Evolutionary conservation across 2,797 vertebrate species (phyloP), one percentile per base, ranked within the genome.

Genomic region (Borostomias antarcticus): DNA sequence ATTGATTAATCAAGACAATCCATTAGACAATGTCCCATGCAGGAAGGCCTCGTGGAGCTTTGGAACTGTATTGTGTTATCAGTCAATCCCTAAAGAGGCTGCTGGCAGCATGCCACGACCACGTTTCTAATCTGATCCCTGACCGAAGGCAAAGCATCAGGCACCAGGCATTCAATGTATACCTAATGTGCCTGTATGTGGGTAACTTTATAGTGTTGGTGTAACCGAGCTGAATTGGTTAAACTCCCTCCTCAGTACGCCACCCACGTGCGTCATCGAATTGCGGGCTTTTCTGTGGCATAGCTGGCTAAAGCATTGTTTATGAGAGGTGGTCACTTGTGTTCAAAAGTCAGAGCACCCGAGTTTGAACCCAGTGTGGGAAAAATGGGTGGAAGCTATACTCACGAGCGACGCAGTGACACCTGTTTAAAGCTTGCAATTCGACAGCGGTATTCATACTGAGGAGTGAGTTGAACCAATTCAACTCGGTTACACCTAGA

Each of bases 1-100:
- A 59, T 75, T 66, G 66, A 77, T 84, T 69, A 53, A 61, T 68
- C 23, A 52, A 56, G 29, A 47, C 43, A 77, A 69, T 85, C 69
- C 72, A 85, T 78, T 80, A 79, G 62, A 58, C 17, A 32, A 40
- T 58, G 69, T 57, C 67, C 47, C 53, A 30, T 58, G 57, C 15
- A 69, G 61, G 64, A 69, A 79, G 57, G 33, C n/a, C 40, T 62
- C 58, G 43, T 33, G 30, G 26, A 63, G 58, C 9, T 32, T 58
- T 25, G 61, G 26, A n/a, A 13, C 62, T 70, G 52, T 15, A 45
- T 64, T 28, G 61, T 33, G 25, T 62, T 69, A 66, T 64, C 61
- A 48, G 69, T 66, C 5, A 69, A 60, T 62, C 35, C 70, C 40
- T 57, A 15, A 76, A 37, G 29, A 65, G 35, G 73, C 54, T 48